Conservation (phyloP, 2,113 vertebrate genomes). For the Panthera tigris region DNA sequence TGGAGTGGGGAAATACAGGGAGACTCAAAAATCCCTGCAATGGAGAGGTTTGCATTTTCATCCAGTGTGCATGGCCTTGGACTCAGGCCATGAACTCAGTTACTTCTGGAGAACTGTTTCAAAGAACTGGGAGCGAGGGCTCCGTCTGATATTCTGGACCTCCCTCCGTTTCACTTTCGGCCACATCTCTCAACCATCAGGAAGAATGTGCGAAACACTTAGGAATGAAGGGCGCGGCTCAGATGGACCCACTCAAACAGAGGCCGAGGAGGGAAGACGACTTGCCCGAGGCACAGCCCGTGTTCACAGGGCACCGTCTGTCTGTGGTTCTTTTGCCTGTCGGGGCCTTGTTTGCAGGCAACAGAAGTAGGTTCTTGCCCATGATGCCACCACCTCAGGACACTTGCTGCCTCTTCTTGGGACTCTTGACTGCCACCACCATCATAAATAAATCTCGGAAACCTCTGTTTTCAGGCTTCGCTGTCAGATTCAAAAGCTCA, state of each 20-base stretch:
- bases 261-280: background rate
- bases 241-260: background rate
- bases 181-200: background rate
- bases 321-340: background rate
- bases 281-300: background rate
- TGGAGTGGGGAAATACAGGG: background rate
- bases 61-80: too few relatives aligned
- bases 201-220: background rate
- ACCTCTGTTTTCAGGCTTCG: background rate
- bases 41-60: too few relatives aligned
- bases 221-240: background rate
- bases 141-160: background rate
- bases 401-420: background rate
- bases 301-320: too few relatives aligned
- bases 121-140: background rate
- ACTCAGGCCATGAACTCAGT: too few relatives aligned
- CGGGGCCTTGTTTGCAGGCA: background rate
- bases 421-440: background rate
- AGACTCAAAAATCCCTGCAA: too few relatives aligned
- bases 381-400: background rate
- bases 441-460: accelerated
- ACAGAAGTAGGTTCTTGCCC: background rate
- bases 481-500: background rate
- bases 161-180: background rate
- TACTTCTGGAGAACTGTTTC: background rate